phyloP scores from a whole-genome alignment of 2,888 invertebrate species.

The Drosophila peninsularis region DNA sequence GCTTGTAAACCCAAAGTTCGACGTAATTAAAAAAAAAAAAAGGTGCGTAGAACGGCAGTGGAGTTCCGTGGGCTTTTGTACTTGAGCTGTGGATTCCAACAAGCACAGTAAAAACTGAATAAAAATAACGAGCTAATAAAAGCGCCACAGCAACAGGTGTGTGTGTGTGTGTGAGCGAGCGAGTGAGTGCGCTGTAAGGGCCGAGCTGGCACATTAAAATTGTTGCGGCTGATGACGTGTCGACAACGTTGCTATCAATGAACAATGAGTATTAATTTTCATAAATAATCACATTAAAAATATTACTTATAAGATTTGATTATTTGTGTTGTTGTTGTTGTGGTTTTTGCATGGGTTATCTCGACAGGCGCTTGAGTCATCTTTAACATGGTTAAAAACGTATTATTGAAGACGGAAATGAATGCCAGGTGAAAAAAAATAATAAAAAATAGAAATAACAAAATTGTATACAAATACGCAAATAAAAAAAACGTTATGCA shows the following conservation, averaged over 20 bases:
- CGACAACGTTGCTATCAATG: conserved; percentile 61
- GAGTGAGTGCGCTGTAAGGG: conserved; percentile 42
- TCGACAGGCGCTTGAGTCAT: conserved; percentile 73
- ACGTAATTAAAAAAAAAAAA: conserved; percentile 72
- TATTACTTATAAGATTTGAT: conserved; percentile 55
- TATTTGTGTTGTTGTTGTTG: conserved; percentile 33
- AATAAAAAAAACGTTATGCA: conserved; percentile 61
- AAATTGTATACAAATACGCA: conserved; percentile 56
- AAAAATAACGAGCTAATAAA: conserved; percentile 77
- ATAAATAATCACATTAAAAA: conserved; percentile 75
- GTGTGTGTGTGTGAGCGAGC: conserved; percentile 15
- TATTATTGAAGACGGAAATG: conserved; percentile 82
- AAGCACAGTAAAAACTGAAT: conserved; percentile 27
- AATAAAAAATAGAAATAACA: conserved; percentile 36
- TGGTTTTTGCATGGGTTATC: conserved; percentile 63
- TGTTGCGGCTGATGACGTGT: conserved; percentile 66
- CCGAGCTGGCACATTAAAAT: conserved; percentile 46
- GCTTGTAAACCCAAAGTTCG: conserved; percentile 45
- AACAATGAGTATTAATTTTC: conserved; percentile 80
- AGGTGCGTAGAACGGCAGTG: conserved; percentile 59
- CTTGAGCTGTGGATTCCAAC: conserved; percentile 46
- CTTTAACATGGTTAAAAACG: conserved; percentile 77
- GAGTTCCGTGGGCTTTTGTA: conserved; percentile 37
- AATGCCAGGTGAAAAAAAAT: conserved; percentile 56
- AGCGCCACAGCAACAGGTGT: conserved; percentile 65